Base-by-base conservation (phyloP, 1,140 invertebrate genomes). In the Pseudomyrmex concolor region DNA sequence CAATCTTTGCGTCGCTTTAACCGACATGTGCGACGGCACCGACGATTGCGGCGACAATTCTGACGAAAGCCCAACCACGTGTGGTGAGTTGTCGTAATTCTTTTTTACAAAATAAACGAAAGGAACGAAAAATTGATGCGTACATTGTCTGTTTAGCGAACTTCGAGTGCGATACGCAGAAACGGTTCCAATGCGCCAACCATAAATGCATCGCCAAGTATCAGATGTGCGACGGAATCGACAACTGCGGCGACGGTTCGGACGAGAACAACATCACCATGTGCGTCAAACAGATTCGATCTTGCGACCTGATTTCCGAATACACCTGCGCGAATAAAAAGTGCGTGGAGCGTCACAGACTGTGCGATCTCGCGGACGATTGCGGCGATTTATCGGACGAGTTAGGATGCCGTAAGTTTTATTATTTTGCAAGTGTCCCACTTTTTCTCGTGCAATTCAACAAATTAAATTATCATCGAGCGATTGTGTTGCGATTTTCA, bases 221-320 rank as follows among this genome's bases (percentile, higher is more conserved):
- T 90, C 96, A 97, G 84, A 94, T 97, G 15, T 98, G 98, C 92
- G 97, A 99, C 93, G 96, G 97, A 5, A 94, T 97, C 3, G 97
- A 99, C 92, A 97, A 99, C 91, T 99, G 98, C 93, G 97, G 97
- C 22, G 98, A 99, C 92, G 97, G 97, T 54, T 97, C 97, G 0
- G 98, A 99, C 92, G 98, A 99, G 93, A 98, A 98, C 91, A 98
- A 98, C 94, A 97, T 98, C 95, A 98, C 97, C 1, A 93, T 98
- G 66, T 99, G 97, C 90, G 95, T 96, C 2, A 94, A 95, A n/a
- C 95, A 95, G 82, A 94, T 95, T 60, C 96, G 96, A 83, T 96
- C 96, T 5, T 98, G 97, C 92, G 96, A 97, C 89, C 95, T 96
- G 0, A 95, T 96, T 78, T 94, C 94, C 1, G 97, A 98, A 92